Base-by-base conservation (phyloP, 64 coral and sea anemone genomes). In the Actinia equina region DNA sequence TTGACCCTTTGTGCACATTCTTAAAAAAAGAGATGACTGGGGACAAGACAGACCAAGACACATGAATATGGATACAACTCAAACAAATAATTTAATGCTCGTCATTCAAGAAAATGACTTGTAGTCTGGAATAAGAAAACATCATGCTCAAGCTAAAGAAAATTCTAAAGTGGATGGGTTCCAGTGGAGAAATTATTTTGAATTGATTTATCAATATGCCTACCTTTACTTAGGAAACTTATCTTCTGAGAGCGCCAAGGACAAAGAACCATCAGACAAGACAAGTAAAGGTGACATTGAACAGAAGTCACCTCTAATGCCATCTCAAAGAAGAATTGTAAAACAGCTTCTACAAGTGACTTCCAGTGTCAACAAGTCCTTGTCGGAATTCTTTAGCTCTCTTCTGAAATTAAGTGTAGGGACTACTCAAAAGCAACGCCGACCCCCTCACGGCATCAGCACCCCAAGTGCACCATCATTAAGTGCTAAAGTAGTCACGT, bases 381-480 rank as follows among this genome's bases (percentile, higher is more conserved):
- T 99, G 82, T 95, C 97, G 26, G 97, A 99, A 65, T 90, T 99
- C 88, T 99, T 99, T 86, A 84, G 85, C 43, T 67, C 94, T 43
- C 83, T 99, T 53, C 93, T 99, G 11, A 92, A 90, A 22, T 54
- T 99, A 27, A 87, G 92, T 57, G 91, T 99, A 88, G 97, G 97
- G 3, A 95, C 97, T 17, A 93, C 89, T 17, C 97, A 99, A 58
- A 88, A 93, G 45, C 97, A 99, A 61, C 85, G 97, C 18, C 85
- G 97, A 37, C 71, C 89, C 16, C 97, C 93, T 26, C 97, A 95
- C 18, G 53, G 83, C 22, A 79, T 90, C 16, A 91, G 84, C 2
- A 85, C 85, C 1, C 93, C 96, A 30, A 86, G 89, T 69, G 71
- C 92, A 26, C 97, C 97, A n/a, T 93, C 91, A 56, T 10, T 91